Conservation (phyloP, 1,140 invertebrate genomes). For the Drosophila sechellia region DNA sequence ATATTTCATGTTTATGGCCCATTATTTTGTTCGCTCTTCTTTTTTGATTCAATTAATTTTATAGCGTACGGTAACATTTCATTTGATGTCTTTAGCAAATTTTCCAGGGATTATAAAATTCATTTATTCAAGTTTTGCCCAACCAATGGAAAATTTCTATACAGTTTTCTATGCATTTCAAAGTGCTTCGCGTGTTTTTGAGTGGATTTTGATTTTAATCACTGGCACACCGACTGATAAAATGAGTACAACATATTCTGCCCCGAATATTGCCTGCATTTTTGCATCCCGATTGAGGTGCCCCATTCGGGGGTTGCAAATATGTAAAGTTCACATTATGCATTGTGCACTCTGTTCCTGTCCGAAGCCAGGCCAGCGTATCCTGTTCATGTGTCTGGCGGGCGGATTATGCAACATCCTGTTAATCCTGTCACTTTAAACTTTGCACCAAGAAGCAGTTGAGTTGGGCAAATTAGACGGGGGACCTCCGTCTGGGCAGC, state of each 20-base stretch:
- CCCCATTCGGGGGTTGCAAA: constrained; percentile 25
- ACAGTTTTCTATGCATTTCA: constrained; percentile 3
- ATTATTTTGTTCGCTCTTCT: constrained; percentile 15
- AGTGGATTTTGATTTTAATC: constrained; percentile 11
- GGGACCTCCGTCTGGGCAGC: constrained; percentile 16
- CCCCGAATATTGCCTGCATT: not conserved
- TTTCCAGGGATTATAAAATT: constrained; percentile 56
- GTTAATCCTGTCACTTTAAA: constrained; percentile 84
- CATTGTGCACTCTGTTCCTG: constrained; percentile 45
- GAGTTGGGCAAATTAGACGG: constrained; percentile 69
- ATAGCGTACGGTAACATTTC: constrained; percentile 64
- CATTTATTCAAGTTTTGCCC: constrained; percentile 46
- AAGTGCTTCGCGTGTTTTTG: constrained; percentile 13
- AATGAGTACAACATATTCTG: not conserved
- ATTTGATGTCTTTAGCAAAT: constrained; percentile 72
- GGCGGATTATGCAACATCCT: constrained; percentile 84
- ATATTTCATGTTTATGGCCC: constrained; percentile 58
- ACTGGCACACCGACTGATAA: not conserved
- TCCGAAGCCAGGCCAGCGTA: constrained; percentile 43
- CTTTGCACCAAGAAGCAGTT: constrained; percentile 54
- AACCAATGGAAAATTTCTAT: constrained; percentile 13
- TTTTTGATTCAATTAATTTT: constrained; percentile 78
- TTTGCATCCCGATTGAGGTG: not conserved
- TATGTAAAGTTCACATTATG: constrained; percentile 49
- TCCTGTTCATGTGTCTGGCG: constrained; percentile 75